These are phyloP conservation scores for Wasmannia auropunctata DNA, from an alignment of 1,140 invertebrate species.

Conservation along the genomic window DNA sequence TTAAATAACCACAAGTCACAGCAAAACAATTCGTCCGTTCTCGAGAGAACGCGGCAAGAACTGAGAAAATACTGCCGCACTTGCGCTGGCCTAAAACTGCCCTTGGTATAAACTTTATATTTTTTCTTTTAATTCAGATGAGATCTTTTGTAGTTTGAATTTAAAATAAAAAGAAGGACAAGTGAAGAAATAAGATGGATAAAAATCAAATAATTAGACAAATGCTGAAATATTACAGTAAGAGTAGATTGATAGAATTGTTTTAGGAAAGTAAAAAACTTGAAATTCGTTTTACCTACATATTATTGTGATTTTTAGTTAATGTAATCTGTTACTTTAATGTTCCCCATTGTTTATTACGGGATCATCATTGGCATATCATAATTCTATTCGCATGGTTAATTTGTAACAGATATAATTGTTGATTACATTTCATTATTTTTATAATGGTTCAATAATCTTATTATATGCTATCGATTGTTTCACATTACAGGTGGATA, in stretches of 20 bases:
- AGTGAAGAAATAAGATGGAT: background rate
- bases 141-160: background rate
- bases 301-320: background rate
- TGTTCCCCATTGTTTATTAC: background rate
- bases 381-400: background rate
- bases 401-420: background rate
- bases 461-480: background rate
- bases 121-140: background rate
- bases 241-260: background rate
- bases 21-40: conserved; percentile 34
- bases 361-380: too few species aligned
- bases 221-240: background rate
- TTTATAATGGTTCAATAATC: background rate
- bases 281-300: background rate
- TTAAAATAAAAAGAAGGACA: background rate
- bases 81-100: conserved; percentile 82
- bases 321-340: background rate
- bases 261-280: background rate
- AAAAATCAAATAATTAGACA: background rate
- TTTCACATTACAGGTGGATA: conserved; percentile 72
- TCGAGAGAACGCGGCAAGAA: conserved; percentile 69
- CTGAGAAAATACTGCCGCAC: conserved; percentile 83
- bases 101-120: conserved; percentile 65
- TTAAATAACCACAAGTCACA: conserved; percentile 36
- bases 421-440: background rate